A percentile compares a stretch with the other conserved stretches of the same genome.
Conservation (phyloP, 1,140 invertebrate genomes). For the Phymastichus coffea region DNA sequence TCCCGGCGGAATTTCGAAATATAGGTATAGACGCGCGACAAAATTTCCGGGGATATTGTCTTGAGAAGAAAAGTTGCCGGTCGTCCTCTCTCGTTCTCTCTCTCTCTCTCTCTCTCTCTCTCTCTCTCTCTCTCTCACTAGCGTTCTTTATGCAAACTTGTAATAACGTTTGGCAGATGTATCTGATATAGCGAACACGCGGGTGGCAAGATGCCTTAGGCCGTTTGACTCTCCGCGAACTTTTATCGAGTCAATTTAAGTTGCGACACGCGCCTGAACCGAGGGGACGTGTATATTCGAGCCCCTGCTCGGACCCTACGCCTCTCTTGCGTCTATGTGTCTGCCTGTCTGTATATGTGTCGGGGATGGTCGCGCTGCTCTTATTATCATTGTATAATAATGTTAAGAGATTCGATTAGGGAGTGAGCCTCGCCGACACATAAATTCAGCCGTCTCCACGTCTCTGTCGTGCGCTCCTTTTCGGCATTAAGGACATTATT, state of each 20-base stretch:
- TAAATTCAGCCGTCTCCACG: conserved; percentile 3
- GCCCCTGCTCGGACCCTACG: conserved; percentile 11
- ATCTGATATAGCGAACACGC: conserved; percentile 49
- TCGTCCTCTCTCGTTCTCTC: too few species aligned
- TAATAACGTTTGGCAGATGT: conserved; percentile 60
- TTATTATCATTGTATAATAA: conserved; percentile 29
- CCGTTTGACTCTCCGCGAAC: conserved; percentile 54
- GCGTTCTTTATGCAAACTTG: conserved; percentile 59
- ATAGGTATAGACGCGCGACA: conserved; percentile 17
- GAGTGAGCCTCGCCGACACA: conserved; percentile 1
- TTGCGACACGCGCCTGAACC: conserved; percentile 44
- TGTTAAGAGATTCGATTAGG: conserved; percentile 28
- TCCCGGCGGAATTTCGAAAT: background rate
- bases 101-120: too few species aligned
- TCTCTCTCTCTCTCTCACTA: too few species aligned
- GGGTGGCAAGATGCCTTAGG: conserved; percentile 21
- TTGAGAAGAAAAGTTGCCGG: conserved; percentile 30
- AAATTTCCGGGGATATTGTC: conserved; percentile 37
- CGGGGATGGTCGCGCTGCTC: background rate
- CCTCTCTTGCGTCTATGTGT: background rate
- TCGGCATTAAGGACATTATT: conserved; percentile 7
- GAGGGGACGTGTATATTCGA: conserved; percentile 18
- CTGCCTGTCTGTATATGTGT: background rate
- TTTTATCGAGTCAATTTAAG: conserved; percentile 60
- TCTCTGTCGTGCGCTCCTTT: background rate